Percentiles rank a stretch among this genome's conserved stretches.
Evolutionary conservation across 2,113 vertebrate species (phyloP).

Genomic region (Dolichallabes microphthalmus): DNA sequence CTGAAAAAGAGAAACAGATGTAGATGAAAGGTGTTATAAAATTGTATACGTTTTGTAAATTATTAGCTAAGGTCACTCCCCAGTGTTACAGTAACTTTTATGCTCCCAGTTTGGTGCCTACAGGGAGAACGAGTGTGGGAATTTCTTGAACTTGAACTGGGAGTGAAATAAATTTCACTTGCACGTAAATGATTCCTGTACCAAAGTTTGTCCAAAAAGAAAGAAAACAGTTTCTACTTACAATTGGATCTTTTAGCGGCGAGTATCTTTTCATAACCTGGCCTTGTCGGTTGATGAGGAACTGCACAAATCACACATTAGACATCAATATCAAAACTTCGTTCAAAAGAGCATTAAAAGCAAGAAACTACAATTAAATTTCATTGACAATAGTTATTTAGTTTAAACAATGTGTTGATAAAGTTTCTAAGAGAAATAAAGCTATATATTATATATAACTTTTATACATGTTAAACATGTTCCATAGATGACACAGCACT

Average conservation of each 20-base stretch:
- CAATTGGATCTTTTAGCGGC: constrained; percentile 84
- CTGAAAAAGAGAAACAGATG: no score
- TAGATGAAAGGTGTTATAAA: no score
- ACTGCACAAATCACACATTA: constrained; percentile 69
- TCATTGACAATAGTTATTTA: not conserved
- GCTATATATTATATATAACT: no score
- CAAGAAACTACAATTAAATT: not conserved
- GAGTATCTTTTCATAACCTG: constrained; percentile 91
- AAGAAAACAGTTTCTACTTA: constrained; percentile 64
- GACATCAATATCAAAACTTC: constrained; percentile 1
- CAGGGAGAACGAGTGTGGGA: not conserved
- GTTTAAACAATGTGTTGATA: no score
- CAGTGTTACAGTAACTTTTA: not conserved
- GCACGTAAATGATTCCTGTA: not conserved
- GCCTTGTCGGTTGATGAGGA: constrained; percentile 89
- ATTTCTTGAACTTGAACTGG: not conserved
- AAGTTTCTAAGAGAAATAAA: no score
- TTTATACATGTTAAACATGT: no score
- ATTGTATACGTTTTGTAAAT: not conserved
- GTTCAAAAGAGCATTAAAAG: not conserved
- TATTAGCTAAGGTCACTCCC: not conserved
- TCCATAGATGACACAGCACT: not conserved
- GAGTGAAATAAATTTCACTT: not conserved
- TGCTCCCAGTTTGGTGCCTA: not conserved
- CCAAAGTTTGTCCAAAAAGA: not conserved